These are phyloP conservation scores for Dufourea novaeangliae DNA, from an alignment of 1,140 invertebrate species.

Conservation along the genomic window DNA sequence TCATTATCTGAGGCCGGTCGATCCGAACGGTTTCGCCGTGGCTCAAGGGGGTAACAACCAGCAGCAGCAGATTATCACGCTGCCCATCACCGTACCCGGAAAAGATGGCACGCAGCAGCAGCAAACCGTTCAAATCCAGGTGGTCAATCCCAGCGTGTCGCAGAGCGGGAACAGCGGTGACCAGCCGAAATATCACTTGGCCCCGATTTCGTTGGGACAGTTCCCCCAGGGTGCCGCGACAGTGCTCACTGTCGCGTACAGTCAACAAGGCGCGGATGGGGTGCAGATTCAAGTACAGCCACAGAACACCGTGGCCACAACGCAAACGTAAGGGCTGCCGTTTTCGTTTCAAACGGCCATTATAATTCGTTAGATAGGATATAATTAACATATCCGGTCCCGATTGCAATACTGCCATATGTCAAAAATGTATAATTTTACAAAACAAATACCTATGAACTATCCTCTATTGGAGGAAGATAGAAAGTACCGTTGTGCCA, in stretches of 20 bases:
- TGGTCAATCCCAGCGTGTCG: constrained; percentile 84
- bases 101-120: constrained; percentile 88
- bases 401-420: too few relatives aligned
- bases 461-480: too few relatives aligned
- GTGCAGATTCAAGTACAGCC: constrained; percentile 83
- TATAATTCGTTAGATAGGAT: too few relatives aligned
- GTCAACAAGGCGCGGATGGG: constrained; percentile 82
- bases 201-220: constrained; percentile 84
- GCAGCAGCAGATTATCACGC: constrained; percentile 85
- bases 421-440: too few relatives aligned
- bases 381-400: too few relatives aligned
- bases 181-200: constrained; percentile 87
- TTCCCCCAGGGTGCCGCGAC: constrained; percentile 83
- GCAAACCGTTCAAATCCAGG: constrained; percentile 90
- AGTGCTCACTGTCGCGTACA: constrained; percentile 88
- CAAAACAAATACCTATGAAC: too few relatives aligned
- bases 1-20: constrained; percentile 88
- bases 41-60: constrained; percentile 78
- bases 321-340: constrained; percentile 76
- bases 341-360: not conserved
- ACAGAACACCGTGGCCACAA: constrained; percentile 80
- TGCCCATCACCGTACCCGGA: constrained; percentile 88
- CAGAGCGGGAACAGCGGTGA: constrained; percentile 81
- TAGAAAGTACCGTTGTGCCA: too few relatives aligned
- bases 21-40: constrained; percentile 83